phyloP scores from a whole-genome alignment of 2,888 invertebrate species.

The Drosophila siamana region DNA sequence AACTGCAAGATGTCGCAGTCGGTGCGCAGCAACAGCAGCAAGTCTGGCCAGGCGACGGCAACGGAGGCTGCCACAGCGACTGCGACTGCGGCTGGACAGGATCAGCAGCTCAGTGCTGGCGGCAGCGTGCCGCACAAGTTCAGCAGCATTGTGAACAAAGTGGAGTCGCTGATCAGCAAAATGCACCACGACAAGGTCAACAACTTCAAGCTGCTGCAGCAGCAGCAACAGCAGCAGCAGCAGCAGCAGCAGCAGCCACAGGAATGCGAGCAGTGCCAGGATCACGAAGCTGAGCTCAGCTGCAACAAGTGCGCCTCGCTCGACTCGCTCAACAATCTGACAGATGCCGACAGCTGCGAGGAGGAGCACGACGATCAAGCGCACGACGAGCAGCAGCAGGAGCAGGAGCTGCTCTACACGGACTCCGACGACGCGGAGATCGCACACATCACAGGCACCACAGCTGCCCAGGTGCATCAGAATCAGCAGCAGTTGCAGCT shows the following conservation, averaged over 20 bases:
- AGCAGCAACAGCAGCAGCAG: constrained; percentile 50
- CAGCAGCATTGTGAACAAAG: constrained; percentile 83
- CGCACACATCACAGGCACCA: constrained; percentile 85
- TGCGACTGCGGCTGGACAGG: constrained; percentile 15
- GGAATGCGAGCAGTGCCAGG: constrained; percentile 58
- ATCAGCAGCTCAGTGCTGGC: constrained; percentile 1
- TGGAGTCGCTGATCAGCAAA: constrained; percentile 82
- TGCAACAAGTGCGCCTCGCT: constrained; percentile 86
- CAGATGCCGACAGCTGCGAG: constrained; percentile 87
- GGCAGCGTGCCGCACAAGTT: constrained; percentile 71
- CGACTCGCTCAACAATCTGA: constrained; percentile 90
- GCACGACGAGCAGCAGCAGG: constrained; percentile 77
- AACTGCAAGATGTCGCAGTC: constrained; percentile 78
- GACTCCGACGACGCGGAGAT: constrained; percentile 90
- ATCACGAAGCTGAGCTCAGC: constrained; percentile 4
- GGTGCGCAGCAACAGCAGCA: constrained; percentile 64
- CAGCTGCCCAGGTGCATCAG: constrained; percentile 83
- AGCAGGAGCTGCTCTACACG: constrained; percentile 86
- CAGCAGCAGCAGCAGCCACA: constrained; percentile 86
- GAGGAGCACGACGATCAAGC: constrained; percentile 86
- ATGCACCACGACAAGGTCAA: constrained; percentile 82
- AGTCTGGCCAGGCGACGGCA: constrained; percentile 56
- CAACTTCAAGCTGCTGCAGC: constrained; percentile 66
- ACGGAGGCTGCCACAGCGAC: constrained; percentile 39
- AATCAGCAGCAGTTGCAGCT: constrained; percentile 61